Conservation (phyloP, 2,888 invertebrate genomes). For the Pseudanteris insignis region DNA sequence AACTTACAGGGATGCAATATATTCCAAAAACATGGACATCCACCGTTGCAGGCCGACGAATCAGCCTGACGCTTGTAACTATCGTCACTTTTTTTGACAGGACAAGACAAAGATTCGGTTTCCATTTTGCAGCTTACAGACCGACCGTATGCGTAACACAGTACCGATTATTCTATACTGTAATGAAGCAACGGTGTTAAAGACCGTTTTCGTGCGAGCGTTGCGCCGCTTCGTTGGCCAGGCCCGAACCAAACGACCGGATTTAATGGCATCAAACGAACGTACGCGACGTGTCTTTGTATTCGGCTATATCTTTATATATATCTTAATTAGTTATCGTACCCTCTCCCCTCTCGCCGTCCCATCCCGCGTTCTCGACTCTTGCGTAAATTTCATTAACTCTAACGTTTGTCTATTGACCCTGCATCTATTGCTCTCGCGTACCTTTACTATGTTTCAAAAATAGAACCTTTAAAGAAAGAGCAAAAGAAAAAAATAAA, state of each 20-base stretch:
- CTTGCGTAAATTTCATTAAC: constrained; percentile 1
- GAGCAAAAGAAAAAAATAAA: no score
- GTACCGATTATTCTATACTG: constrained; percentile 16
- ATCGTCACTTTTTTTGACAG: constrained; percentile 40
- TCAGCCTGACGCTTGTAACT: constrained; percentile 29
- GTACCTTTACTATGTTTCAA: no score
- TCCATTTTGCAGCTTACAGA: constrained; percentile 19
- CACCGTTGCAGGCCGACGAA: constrained; percentile 42
- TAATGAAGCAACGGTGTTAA: constrained; percentile 25
- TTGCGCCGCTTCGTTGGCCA: constrained; percentile 4
- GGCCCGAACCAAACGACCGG: constrained; percentile 1
- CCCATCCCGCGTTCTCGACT: no score
- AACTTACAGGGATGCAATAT: constrained; percentile 69
- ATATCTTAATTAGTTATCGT: constrained; percentile 13
- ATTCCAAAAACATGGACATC: constrained; percentile 68
- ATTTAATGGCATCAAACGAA: constrained; percentile 9
- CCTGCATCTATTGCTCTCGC: no score
- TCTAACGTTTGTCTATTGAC: no score
- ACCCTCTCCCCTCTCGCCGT: neutral
- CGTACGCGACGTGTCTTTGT: constrained; percentile 6
- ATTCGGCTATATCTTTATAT: neutral
- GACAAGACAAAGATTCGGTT: constrained; percentile 29
- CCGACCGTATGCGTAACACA: constrained; percentile 6
- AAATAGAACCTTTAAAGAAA: no score
- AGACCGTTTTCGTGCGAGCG: constrained; percentile 4